phyloP scores from a whole-genome alignment of 2,797 vertebrate species.

The Brachymystax lenok region DNA sequence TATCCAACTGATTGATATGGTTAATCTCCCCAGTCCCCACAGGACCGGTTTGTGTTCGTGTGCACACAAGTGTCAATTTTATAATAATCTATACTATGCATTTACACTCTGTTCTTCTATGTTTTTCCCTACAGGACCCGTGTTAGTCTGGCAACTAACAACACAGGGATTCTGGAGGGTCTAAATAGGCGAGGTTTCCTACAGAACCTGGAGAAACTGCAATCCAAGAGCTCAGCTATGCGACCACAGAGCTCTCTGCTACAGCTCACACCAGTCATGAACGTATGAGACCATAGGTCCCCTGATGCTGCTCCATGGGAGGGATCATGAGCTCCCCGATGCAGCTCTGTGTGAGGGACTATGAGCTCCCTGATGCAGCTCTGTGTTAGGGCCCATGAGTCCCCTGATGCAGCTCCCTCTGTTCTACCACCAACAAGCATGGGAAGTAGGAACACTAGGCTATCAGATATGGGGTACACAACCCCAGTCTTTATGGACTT shows the following conservation, averaged over 20 bases:
- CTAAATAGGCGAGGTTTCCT: constrained; percentile 84
- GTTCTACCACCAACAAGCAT: no score
- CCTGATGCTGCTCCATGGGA: not conserved
- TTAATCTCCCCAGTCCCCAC: no score
- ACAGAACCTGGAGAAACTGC: constrained; percentile 80
- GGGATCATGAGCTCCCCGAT: constrained; percentile 15
- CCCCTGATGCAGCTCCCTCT: not conserved
- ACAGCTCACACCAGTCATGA: constrained; percentile 84
- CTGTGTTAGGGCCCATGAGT: not conserved
- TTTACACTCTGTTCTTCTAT: not conserved
- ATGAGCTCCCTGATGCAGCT: not conserved
- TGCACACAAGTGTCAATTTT: no score
- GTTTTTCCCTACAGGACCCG: constrained; percentile 66
- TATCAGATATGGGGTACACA: not conserved
- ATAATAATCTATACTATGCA: not conserved
- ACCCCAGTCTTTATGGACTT: not conserved
- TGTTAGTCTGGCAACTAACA: constrained; percentile 81
- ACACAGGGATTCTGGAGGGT: constrained; percentile 82
- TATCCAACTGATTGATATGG: no score
- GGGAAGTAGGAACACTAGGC: not conserved
- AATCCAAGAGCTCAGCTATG: constrained; percentile 71
- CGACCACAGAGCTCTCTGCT: constrained; percentile 77
- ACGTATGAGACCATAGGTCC: constrained; percentile 64
- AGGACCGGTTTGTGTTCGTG: no score
- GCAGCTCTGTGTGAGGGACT: not conserved